These are phyloP conservation scores for Eupithecia centaureata DNA, from an alignment of 2,888 invertebrate genomes.

Conservation along the genomic window DNA sequence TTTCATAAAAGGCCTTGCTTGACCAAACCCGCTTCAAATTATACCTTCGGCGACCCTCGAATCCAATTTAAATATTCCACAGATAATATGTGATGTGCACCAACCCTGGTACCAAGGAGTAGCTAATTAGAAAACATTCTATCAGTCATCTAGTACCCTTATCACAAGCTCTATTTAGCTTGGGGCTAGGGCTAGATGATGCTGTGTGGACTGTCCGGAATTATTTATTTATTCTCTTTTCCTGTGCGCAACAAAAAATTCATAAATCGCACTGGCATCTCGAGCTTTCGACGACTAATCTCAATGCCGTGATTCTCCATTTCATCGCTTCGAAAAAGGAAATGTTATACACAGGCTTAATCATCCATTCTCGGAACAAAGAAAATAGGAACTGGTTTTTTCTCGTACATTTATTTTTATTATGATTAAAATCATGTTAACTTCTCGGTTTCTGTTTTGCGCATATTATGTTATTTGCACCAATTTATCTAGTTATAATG, in stretches of 20 bases:
- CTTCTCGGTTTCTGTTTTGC: background rate
- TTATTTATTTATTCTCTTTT: constrained; percentile 64
- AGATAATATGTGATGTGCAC: constrained; percentile 40
- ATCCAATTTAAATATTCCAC: constrained; percentile 73
- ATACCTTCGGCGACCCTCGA: constrained; percentile 66
- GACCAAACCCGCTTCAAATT: constrained; percentile 70
- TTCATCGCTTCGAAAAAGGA: background rate
- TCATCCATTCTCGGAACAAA: constrained; percentile 6
- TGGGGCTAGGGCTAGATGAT: too few species aligned
- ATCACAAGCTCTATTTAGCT: too few species aligned
- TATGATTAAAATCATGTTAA: constrained; percentile 9
- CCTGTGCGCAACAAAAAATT: constrained; percentile 56
- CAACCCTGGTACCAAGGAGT: constrained; percentile 45
- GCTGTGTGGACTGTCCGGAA: too few species aligned
- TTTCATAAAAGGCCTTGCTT: constrained; percentile 57
- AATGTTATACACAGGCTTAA: background rate
- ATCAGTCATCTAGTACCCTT: too few species aligned
- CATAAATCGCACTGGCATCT: constrained; percentile 50
- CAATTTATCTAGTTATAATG: background rate
- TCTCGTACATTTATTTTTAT: constrained; percentile 12
- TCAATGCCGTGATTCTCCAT: constrained; percentile 5
- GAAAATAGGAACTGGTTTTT: background rate
- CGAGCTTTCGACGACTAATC: constrained; percentile 31
- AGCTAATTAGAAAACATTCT: constrained; percentile 65
- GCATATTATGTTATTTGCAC: background rate